Conservation (phyloP, 2,113 vertebrate species). For the Ceyx cyanopectus region DNA sequence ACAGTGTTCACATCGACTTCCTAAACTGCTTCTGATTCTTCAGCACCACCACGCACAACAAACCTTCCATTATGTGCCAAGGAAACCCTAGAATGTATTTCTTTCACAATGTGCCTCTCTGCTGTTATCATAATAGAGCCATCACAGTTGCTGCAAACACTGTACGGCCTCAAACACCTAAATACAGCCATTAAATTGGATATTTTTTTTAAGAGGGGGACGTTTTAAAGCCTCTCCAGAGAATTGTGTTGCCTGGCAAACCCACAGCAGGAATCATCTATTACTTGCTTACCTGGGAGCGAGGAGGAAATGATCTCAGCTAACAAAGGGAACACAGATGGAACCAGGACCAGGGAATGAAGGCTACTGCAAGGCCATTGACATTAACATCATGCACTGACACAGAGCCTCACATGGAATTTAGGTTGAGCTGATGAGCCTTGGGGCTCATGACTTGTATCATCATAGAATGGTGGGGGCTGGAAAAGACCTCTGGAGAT, state of each 20-base stretch:
- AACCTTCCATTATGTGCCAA: slow-evolving; percentile 75
- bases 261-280: background rate
- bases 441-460: background rate
- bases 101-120: slow-evolving; percentile 41
- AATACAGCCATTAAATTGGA: slow-evolving; percentile 49
- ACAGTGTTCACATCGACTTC: slow-evolving; percentile 69
- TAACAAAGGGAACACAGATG: background rate
- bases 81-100: slow-evolving; percentile 67
- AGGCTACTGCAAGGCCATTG: background rate
- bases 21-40: slow-evolving; percentile 80
- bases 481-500: too few relatives aligned
- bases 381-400: background rate
- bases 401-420: background rate
- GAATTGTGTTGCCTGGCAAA: slow-evolving; percentile 22
- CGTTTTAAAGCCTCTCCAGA: slow-evolving; percentile 46
- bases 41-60: slow-evolving; percentile 65
- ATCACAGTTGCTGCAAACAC: slow-evolving; percentile 68
- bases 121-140: slow-evolving; percentile 77
- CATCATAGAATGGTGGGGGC: too few relatives aligned
- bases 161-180: slow-evolving; percentile 67
- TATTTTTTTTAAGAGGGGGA: slow-evolving; percentile 57
- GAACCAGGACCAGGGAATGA: background rate
- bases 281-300: background rate
- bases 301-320: background rate
- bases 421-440: background rate